Percentiles rank a stretch among this genome's conserved stretches.
phyloP scores from a whole-genome alignment of 1,140 invertebrate species.

The Drosophila mojavensis region DNA sequence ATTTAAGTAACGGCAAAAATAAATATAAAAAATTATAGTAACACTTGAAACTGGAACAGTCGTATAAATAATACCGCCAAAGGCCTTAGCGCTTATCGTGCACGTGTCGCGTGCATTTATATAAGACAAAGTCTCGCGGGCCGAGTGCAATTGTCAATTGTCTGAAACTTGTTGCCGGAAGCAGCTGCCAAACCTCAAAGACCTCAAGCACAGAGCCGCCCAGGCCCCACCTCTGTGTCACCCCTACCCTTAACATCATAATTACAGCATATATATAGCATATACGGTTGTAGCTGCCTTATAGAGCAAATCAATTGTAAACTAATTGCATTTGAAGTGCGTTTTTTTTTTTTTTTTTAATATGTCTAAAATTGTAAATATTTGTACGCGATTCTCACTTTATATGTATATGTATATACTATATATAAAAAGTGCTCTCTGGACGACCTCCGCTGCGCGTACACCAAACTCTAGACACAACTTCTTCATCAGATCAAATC shows the following conservation, averaged over 20 bases:
- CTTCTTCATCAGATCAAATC: not conserved
- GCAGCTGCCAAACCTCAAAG: constrained; percentile 1
- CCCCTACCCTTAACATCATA: not conserved
- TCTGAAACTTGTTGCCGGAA: constrained; percentile 59
- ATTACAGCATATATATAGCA: not conserved
- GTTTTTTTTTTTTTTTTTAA: constrained; percentile 5
- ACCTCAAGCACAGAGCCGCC: not conserved
- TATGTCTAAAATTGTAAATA: constrained; percentile 17
- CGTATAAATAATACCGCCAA: not conserved
- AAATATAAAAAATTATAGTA: not conserved
- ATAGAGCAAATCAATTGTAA: constrained; percentile 26
- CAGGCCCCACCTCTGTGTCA: not conserved
- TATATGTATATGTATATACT: not conserved
- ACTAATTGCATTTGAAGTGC: constrained; percentile 34
- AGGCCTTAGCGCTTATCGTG: constrained; percentile 12
- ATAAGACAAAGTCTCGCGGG: constrained; percentile 29
- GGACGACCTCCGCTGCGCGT: constrained; percentile 55
- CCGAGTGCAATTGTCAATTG: constrained; percentile 29
- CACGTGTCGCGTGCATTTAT: constrained; percentile 55
- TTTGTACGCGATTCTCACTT: not conserved
- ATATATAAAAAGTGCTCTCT: not conserved
- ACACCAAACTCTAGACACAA: constrained; percentile 20
- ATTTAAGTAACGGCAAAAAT: not conserved
- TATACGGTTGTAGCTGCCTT: constrained; percentile 12
- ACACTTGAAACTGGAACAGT: not conserved